Evolutionary conservation across 2,113 vertebrate species (phyloP), one percentile per base, ranked within the genome.

Genomic region (Poeciliopsis retropinna): DNA sequence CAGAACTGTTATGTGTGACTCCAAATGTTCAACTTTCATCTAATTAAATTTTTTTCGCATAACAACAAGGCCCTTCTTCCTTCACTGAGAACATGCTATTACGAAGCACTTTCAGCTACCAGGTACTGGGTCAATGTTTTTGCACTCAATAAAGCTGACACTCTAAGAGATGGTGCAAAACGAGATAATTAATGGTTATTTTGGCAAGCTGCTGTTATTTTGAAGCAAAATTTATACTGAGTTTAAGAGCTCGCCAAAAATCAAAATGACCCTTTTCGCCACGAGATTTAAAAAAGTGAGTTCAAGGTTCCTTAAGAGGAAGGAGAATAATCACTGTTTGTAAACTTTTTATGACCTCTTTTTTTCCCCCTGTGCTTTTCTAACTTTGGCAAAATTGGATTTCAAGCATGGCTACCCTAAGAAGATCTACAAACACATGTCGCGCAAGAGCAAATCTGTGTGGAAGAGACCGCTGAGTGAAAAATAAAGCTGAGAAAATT

Each of bases 361-460:
- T 73, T 0, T 70, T 64, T 88, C 2, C 84, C 74, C 60, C 41
- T 32, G 28, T 64, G 66, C 78, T 84, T 88, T 57, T 87, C 88
- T 85, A 88, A 85, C 87, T 81, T 81, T 73, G 81, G 78, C 72
- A 91, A 89, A 90, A 91, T 90, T 91, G 90, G 84, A 92, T 92
- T 92, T 92, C 82, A 90, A 83, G 88, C 89, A 72, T 82, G 88
- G 85, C 88, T 89, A 90, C 84, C 81, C 87, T 85, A 86, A 90
- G 84, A 90, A 79, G 86, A 90, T 91, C 86, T 83, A 71, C 72
- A 88, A 89, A 90, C 84, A 85, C 72, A 83, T 83, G 87, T 89
- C 82, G 86, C 75, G 80, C 86, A 80, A 80, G 79, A 82, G 82
- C 73, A 89, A 83, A 90, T 83, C 67, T 83, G 81, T 80, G 88